phyloP scores from a whole-genome alignment of 2,888 invertebrate species.

The Ochlodes sylvanus region DNA sequence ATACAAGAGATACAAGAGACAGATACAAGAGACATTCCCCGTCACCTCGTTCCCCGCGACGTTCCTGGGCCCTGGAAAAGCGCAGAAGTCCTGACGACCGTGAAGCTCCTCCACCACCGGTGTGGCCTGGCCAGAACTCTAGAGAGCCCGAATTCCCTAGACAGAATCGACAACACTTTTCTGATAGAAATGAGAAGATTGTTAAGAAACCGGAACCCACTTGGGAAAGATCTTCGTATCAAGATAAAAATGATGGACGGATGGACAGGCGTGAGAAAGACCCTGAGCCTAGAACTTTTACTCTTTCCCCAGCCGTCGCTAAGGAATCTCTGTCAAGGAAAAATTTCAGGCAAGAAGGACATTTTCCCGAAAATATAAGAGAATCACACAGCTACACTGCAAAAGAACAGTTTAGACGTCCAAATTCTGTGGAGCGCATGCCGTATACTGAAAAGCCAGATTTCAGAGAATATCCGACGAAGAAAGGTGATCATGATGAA shows the following conservation, averaged over 20 bases:
- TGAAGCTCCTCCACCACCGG: slow-evolving; percentile 70
- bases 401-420: slow-evolving; percentile 34
- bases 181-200: slow-evolving; percentile 45
- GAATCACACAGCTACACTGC: slow-evolving; percentile 37
- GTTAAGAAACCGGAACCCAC: slow-evolving; percentile 42
- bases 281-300: background rate
- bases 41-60: slow-evolving; percentile 69
- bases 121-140: slow-evolving; percentile 65
- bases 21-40: slow-evolving; percentile 67
- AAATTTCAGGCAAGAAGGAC: slow-evolving; percentile 36
- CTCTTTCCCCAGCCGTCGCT: slow-evolving; percentile 36
- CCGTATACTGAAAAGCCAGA: slow-evolving; percentile 50
- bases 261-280: slow-evolving; percentile 35
- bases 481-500: slow-evolving; percentile 36
- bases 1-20: slow-evolving; percentile 64
- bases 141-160: slow-evolving; percentile 43
- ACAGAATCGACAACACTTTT: slow-evolving; percentile 44
- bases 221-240: slow-evolving; percentile 47
- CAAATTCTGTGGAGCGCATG: slow-evolving; percentile 46
- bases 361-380: slow-evolving; percentile 32
- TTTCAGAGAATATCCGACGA: slow-evolving; percentile 42
- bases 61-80: slow-evolving; percentile 77
- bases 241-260: slow-evolving; percentile 40
- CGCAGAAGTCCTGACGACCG: slow-evolving; percentile 62
- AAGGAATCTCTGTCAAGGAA: slow-evolving; percentile 28